These are phyloP conservation scores for Glyphotaelius pellucidus DNA, from an alignment of 2,888 invertebrate genomes.

Conservation along the genomic window DNA sequence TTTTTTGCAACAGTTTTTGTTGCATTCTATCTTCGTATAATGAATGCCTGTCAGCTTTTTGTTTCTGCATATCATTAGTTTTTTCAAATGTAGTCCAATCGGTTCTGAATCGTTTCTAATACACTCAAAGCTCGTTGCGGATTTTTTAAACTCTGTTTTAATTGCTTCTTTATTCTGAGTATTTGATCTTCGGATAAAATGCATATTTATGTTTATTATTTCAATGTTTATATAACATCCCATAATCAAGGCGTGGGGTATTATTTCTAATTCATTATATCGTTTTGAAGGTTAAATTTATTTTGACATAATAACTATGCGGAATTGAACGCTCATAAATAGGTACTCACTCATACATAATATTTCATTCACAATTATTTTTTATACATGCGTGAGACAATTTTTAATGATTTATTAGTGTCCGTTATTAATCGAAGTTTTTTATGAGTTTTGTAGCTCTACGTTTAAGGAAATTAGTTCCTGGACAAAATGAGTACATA, in stretches of 20 bases:
- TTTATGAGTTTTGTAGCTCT: background rate
- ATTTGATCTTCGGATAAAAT: background rate
- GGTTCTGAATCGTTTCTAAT: constrained; percentile 14
- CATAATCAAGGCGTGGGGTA: background rate
- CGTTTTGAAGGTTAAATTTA: background rate
- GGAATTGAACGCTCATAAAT: background rate
- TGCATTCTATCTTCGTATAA: constrained; percentile 29
- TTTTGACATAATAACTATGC: background rate
- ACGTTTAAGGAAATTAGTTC: background rate
- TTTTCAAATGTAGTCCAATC: background rate
- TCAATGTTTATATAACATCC: background rate
- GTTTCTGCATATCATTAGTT: constrained; percentile 32
- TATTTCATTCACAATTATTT: background rate
- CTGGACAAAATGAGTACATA: too few relatives aligned
- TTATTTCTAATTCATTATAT: background rate
- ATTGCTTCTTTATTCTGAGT: constrained; percentile 8
- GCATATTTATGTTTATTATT: background rate
- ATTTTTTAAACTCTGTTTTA: constrained; percentile 11
- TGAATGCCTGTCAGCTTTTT: constrained; percentile 24
- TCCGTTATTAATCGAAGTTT: background rate
- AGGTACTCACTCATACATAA: background rate
- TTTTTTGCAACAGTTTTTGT: constrained; percentile 30
- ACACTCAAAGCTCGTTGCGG: background rate
- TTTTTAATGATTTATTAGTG: background rate
- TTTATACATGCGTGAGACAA: background rate